Conservation (phyloP, 2,888 invertebrate species). For the Tridacna crocea region DNA sequence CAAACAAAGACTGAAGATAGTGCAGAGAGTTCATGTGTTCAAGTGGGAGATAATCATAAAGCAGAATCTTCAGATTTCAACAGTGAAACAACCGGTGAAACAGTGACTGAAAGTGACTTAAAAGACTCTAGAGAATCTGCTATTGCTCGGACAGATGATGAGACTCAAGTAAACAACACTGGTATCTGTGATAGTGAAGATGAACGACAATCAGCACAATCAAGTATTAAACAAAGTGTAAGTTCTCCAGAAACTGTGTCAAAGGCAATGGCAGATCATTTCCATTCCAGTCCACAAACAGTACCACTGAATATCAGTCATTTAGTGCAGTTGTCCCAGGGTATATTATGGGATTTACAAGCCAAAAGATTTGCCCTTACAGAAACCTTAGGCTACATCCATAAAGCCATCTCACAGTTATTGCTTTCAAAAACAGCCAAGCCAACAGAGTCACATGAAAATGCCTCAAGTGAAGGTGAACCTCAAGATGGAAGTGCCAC, state of each 20-base stretch:
- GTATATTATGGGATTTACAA: constrained; percentile 79
- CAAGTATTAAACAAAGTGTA: not conserved
- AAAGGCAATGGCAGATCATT: not conserved
- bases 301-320: constrained; percentile 46
- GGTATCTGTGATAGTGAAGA: not conserved
- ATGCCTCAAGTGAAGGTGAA: not conserved
- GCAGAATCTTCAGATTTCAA: too few species aligned
- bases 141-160: constrained; percentile 6
- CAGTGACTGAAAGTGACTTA: not conserved
- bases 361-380: constrained; percentile 77
- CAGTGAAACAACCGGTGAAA: not conserved
- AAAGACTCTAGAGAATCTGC: not conserved
- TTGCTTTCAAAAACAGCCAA: constrained; percentile 68
- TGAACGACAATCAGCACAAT: not conserved
- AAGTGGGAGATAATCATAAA: not conserved
- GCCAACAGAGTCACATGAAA: constrained; percentile 4
- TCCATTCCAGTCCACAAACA: constrained; percentile 20
- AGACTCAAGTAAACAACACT: not conserved
- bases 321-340: constrained; percentile 70
- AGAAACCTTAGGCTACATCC: constrained; percentile 78
- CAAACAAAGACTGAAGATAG: not conserved
- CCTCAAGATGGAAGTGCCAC: not conserved
- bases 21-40: not conserved
- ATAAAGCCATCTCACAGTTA: constrained; percentile 78
- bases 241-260: constrained; percentile 17